Base-by-base conservation (phyloP, 1,140 invertebrate species). In the Octopus sinensis region DNA sequence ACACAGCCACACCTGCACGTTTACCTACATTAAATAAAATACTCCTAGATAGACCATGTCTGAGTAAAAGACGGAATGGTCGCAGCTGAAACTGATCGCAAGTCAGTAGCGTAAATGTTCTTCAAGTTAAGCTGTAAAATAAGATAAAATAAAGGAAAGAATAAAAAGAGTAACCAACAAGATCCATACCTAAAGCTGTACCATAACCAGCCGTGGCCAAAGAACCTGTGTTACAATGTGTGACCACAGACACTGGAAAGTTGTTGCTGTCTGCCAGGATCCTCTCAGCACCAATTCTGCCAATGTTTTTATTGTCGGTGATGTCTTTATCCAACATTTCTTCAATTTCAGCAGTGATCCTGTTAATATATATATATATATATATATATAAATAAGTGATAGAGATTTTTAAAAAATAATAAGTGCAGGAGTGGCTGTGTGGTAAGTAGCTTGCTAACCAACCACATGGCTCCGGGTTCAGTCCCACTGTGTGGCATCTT, bases 191-290 rank as follows among this genome's bases (percentile, higher is more conserved):
- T 78, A 99, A 92, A 53, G 98, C 98, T 53, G 98, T 99, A 5
- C 98, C 98, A 92, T 98, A 99, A 9, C 96, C 97, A 82, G 96
- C 96, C 53, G 98, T 99, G 4, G 98, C 98, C 83, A 99, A 92
- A 7, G 96, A 97, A 0, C 98, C 98, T 12, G 98, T 99, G 90
- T 99, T 99, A 89, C 98, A 99, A 89, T 99, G 97, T 4, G 98
- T 99, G 3, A 99, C 90, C 13, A 99, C 91, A 79, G 93, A 92
- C 0, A 96, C 93, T 9, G 84, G 84, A 53, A 87, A 81, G 51
- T 85, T 83, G 6, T 83, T 78, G 81, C 54, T 79, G 0, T 92
- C 91, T 75, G 91, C 86, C 6, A 96, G 86, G 86, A 98, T 96
- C 84, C 94, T 92, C 80, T 94, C 92, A 54, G 95, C 95, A 77